Percentiles rank a stretch among this genome's conserved stretches.
phyloP scores from a whole-genome alignment of 53 echinoderm and acorn worm genomes.

The Actinopyga echinites region DNA sequence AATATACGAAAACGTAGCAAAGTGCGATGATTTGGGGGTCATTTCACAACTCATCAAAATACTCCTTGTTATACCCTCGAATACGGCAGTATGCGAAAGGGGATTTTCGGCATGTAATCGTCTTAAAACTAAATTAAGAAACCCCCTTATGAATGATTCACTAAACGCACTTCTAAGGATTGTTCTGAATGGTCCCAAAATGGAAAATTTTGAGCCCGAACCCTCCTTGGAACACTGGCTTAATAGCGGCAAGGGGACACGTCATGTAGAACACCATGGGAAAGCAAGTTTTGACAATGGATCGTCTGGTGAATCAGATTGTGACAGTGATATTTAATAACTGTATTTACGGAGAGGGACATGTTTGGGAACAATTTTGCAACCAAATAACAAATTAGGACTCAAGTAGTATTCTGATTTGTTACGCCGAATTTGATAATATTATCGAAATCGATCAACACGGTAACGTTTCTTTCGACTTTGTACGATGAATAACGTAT shows the following conservation, averaged over 20 bases:
- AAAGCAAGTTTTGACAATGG: no score
- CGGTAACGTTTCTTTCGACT: no score
- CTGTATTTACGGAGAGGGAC: no score
- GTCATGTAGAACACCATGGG: no score
- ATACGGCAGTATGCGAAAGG: background rate
- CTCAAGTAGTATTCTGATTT: no score
- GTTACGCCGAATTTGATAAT: no score
- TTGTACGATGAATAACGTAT: no score
- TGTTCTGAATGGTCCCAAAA: background rate
- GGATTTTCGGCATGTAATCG: conserved; percentile 21
- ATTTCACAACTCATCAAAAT: conserved; percentile 10
- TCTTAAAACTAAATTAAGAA: background rate
- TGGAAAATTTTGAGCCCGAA: conserved; percentile 10
- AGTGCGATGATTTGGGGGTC: background rate
- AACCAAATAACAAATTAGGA: no score
- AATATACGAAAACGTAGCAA: background rate
- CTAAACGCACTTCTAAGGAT: background rate
- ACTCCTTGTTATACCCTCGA: background rate
- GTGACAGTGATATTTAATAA: no score
- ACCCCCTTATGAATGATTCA: background rate
- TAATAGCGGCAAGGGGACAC: background rate
- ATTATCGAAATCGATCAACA: no score
- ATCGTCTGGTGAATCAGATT: no score
- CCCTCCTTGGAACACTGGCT: background rate
- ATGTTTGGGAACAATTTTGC: no score